Percentiles rank a stretch among this genome's conserved stretches.
Conservation (phyloP, 2,888 invertebrate genomes). For the Halocaridina rubra region DNA sequence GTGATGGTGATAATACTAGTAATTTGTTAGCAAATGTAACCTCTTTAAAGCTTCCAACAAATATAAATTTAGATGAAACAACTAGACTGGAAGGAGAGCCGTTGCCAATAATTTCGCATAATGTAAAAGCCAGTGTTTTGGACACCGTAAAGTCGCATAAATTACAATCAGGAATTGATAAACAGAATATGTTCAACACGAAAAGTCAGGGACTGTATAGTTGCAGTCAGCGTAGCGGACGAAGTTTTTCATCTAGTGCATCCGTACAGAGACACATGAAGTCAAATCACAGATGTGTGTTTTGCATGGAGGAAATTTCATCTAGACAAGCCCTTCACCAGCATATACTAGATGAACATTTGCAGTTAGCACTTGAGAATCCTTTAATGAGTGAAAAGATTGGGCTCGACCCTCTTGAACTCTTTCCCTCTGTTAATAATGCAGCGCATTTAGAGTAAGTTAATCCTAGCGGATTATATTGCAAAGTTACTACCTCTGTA, state of each 20-base stretch:
- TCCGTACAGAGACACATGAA: constrained; percentile 35
- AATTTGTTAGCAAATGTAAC: background rate
- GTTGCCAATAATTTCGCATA: background rate
- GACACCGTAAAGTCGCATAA: constrained; percentile 15
- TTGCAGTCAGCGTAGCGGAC: constrained; percentile 21
- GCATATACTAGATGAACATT: constrained; percentile 40
- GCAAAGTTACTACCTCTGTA: no score
- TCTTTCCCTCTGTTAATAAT: no score
- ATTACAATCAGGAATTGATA: constrained; percentile 9
- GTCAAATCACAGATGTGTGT: constrained; percentile 31
- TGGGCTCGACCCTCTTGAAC: no score
- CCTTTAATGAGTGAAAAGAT: constrained; percentile 31
- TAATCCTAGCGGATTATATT: no score
- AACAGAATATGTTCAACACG: constrained; percentile 2
- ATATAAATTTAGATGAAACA: constrained; percentile 23
- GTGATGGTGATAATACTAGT: background rate
- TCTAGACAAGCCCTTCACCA: background rate
- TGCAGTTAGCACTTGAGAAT: constrained; percentile 37
- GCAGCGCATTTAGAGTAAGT: no score
- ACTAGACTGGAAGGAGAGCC: constrained; percentile 16
- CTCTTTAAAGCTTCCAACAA: background rate
- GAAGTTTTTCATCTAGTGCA: constrained; percentile 1
- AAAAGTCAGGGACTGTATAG: constrained; percentile 2
- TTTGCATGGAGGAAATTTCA: constrained; percentile 28
- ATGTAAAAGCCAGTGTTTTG: constrained; percentile 1